Percentiles rank a stretch among this genome's conserved stretches.
Evolutionary conservation across 2,113 vertebrate species (phyloP).

Genomic region (Oreotrochilus melanogaster): DNA sequence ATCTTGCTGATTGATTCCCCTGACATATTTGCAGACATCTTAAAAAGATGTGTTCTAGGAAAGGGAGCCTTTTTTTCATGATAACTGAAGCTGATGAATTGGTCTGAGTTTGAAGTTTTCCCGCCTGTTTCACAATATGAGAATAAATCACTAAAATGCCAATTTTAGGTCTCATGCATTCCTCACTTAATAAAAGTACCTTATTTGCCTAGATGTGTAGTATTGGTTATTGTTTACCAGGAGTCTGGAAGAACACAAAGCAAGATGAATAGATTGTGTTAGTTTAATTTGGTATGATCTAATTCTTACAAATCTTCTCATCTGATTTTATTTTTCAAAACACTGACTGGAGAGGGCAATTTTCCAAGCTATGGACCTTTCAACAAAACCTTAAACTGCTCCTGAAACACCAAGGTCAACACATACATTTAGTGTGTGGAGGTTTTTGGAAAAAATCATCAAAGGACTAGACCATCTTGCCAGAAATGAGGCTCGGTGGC

Average conservation of each 20-base stretch:
- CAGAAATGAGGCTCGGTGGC: neutral
- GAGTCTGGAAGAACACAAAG: neutral
- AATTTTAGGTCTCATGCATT: neutral
- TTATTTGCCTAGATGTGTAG: conserved; percentile 17
- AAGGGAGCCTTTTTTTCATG: neutral
- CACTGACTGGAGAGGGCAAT: neutral
- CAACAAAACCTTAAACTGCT: neutral
- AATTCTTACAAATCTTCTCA: conserved; percentile 38
- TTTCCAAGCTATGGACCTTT: conserved; percentile 14
- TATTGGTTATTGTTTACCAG: neutral
- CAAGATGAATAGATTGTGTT: conserved; percentile 28
- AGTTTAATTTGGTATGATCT: conserved; percentile 3
- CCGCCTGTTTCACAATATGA: conserved; percentile 11
- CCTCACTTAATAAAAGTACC: neutral
- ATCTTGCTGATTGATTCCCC: neutral
- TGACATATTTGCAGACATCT: neutral
- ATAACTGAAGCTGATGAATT: neutral
- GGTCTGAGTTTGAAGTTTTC: neutral
- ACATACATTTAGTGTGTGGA: neutral
- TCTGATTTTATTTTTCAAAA: neutral
- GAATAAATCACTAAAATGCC: conserved; percentile 4
- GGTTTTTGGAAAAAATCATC: neutral
- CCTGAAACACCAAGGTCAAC: neutral
- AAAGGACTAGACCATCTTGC: neutral
- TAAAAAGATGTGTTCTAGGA: neutral